Evolutionary conservation across 37 sponge, comb jelly and placozoan genomes (phyloP).

Genomic region (Cladorhizidae sp.): DNA sequence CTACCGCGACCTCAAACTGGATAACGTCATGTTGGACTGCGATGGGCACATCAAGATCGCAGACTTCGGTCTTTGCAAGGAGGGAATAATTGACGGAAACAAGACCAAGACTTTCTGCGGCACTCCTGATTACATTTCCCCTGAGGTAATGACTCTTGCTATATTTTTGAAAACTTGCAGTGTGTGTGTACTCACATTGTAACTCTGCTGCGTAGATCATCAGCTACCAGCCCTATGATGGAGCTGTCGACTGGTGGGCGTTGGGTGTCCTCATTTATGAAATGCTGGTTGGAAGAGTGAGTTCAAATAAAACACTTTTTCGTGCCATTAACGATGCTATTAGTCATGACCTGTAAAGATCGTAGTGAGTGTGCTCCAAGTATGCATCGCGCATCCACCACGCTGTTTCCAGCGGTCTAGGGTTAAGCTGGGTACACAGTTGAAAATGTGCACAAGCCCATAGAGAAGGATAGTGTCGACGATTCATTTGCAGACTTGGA

Average conservation of each 20-base stretch:
- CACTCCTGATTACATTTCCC: constrained; percentile 98
- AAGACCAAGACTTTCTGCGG: constrained; percentile 97
- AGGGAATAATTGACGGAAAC: constrained; percentile 74
- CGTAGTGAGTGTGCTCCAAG: too few species aligned
- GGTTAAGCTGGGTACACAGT: too few species aligned
- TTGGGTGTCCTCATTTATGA: constrained; percentile 93
- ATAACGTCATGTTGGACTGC: constrained; percentile 90
- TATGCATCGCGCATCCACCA: too few species aligned
- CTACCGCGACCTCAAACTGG: constrained; percentile 95
- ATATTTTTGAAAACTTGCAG: too few species aligned
- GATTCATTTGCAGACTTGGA: too few species aligned
- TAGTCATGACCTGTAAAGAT: too few species aligned
- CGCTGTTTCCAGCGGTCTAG: too few species aligned
- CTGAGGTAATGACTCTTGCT: constrained; percentile 72
- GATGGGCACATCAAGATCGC: constrained; percentile 98
- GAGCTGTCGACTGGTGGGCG: constrained; percentile 99
- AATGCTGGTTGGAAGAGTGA: constrained; percentile 94
- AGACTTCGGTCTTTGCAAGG: constrained; percentile 99
- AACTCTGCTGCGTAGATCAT: constrained; percentile 68
- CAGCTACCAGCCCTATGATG: constrained; percentile 86
- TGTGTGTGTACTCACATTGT: background rate
- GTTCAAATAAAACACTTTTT: constrained; percentile 17
- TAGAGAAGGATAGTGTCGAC: too few species aligned
- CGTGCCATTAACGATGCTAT: too few species aligned
- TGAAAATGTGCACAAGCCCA: too few species aligned